Base-by-base conservation (phyloP, 2,113 vertebrate genomes). In the Otocyon megalotis region DNA sequence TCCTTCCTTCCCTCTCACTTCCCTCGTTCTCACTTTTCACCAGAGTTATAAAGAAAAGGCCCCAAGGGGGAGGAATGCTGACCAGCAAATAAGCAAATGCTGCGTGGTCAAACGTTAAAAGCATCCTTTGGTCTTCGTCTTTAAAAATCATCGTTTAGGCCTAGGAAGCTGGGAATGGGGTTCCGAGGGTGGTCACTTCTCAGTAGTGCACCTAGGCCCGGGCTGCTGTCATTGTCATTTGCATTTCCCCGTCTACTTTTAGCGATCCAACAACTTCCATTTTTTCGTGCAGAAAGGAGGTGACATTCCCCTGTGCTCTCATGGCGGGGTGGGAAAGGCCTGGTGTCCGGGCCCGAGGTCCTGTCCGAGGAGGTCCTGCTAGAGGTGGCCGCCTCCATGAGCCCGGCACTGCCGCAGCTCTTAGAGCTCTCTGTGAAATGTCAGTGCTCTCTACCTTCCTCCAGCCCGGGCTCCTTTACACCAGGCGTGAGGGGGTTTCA, bases 321-420 rank as follows among this genome's bases (percentile, higher is more conserved):
- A 4, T 60, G n/a, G 15, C 7, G 13, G 16, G 12, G 5, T 60
- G 43, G 28, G 20, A n/a, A 53, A 14, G 43, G 19, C 28, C 10
- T 54, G 10, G 10, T 13, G 15, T 54, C 56, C 22, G 2, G 24
- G 26, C 8, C 43, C 63, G 1, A 17, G 53, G 17, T 63, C 80
- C 80, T 67, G 81, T 37, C 67, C 2, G 22, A 30, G 62, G 26
- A n/a, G 6, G 69, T 71, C 53, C 43, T 48, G 60, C 28, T 22
- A 10, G 56, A 65, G 32, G 37, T 15, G 35, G 35, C 74, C 35
- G 13, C 71, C 92, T 84, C 13, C 7, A 8, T 69, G 9, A 28
- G 53, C 13, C 32, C n/a, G 0, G 30, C 1, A 20, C 8, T 30
- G 50, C 50, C 0, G 4, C 30, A 13, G 43, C 48, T 24, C 32